These are phyloP conservation scores for Muscina levida DNA, from an alignment of 2,888 invertebrate genomes.

Conservation along the genomic window DNA sequence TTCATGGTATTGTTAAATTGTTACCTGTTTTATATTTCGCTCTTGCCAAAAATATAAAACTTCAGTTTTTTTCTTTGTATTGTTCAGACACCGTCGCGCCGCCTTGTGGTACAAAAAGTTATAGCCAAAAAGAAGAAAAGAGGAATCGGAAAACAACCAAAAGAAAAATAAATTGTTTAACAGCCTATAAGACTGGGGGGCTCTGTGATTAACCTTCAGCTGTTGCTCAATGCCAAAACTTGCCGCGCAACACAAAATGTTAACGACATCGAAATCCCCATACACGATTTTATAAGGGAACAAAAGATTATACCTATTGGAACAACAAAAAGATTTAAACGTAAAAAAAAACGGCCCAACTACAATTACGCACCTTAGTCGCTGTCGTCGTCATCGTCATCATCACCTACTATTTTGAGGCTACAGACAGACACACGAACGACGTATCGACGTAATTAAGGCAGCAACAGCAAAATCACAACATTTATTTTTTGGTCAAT, in stretches of 20 bases:
- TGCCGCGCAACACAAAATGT: not conserved
- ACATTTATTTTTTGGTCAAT: too few species aligned
- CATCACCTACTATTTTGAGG: too few species aligned
- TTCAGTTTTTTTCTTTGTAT: too few species aligned
- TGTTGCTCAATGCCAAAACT: conserved; percentile 54
- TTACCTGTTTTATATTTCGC: too few species aligned
- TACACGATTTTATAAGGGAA: conserved; percentile 14
- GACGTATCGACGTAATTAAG: not conserved
- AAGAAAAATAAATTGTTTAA: not conserved
- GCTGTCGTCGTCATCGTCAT: too few species aligned
- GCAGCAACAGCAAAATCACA: not conserved
- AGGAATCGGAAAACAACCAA: too few species aligned
- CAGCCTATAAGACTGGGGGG: conserved; percentile 25
- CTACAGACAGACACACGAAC: not conserved
- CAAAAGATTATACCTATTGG: not conserved
- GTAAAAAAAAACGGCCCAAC: not conserved
- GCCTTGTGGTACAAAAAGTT: too few species aligned
- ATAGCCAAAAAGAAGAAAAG: too few species aligned
- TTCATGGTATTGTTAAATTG: too few species aligned
- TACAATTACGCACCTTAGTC: not conserved
- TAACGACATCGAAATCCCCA: not conserved
- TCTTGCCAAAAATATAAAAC: too few species aligned
- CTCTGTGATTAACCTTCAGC: conserved; percentile 57
- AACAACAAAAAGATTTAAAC: conserved; percentile 26
- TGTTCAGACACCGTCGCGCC: too few species aligned